Evolutionary conservation across 1,140 invertebrate species (phyloP).

Genomic region (Heliothis subflexa): DNA sequence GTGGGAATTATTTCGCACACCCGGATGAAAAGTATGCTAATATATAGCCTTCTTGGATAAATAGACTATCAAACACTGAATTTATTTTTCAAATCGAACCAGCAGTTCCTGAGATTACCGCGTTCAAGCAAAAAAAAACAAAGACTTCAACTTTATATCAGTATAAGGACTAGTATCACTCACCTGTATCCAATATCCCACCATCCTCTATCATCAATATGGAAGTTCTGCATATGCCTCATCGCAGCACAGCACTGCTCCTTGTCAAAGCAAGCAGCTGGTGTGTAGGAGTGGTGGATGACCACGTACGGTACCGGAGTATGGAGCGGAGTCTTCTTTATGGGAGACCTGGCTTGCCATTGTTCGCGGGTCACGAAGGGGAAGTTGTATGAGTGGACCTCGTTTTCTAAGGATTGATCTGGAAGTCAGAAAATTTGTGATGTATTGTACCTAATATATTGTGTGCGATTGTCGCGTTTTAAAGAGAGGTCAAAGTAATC

Average conservation of each 20-base stretch:
- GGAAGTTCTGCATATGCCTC: slow-evolving; percentile 87
- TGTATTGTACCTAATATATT: too few species aligned
- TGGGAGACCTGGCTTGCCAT: slow-evolving; percentile 89
- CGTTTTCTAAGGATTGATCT: slow-evolving; percentile 57
- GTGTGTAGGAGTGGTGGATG: slow-evolving; percentile 91
- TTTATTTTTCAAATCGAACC: too few species aligned
- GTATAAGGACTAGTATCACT: background rate
- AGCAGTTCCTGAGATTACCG: too few species aligned
- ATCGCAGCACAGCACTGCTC: slow-evolving; percentile 85
- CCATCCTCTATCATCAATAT: slow-evolving; percentile 88
- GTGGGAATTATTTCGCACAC: too few species aligned
- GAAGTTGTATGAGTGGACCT: slow-evolving; percentile 72
- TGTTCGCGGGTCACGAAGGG: slow-evolving; percentile 86
- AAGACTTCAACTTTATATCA: too few species aligned
- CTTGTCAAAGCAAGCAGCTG: slow-evolving; percentile 86
- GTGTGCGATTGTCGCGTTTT: too few species aligned
- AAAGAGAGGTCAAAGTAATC: too few species aligned
- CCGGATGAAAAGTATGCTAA: too few species aligned
- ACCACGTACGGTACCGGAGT: slow-evolving; percentile 91
- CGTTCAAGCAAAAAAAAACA: too few species aligned
- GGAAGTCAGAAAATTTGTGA: too few species aligned
- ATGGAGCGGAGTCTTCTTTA: slow-evolving; percentile 75
- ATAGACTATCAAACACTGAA: too few species aligned
- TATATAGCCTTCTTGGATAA: too few species aligned
- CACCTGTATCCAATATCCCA: slow-evolving; percentile 90